Conservation (phyloP, 2,888 invertebrate genomes). For the Cataglyphis altisquamis region DNA sequence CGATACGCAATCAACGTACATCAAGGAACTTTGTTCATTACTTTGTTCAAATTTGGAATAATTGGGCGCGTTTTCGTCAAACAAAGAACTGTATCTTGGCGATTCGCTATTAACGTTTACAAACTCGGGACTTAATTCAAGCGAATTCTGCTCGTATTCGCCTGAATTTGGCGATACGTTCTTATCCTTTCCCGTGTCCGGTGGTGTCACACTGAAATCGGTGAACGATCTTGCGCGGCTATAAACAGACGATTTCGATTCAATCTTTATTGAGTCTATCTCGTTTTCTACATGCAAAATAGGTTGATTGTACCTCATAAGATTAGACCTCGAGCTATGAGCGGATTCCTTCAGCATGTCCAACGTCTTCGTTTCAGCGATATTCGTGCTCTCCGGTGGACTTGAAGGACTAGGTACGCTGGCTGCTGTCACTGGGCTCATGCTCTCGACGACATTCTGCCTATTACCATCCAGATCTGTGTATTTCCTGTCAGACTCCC, state of each 20-base stretch:
- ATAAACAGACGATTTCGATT: constrained; percentile 23
- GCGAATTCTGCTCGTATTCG: constrained; percentile 60
- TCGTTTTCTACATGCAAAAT: constrained; percentile 36
- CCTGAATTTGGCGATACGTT: constrained; percentile 9
- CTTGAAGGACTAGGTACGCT: constrained; percentile 85
- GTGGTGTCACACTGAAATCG: constrained; percentile 46
- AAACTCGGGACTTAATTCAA: constrained; percentile 59
- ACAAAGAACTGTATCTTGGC: constrained; percentile 50
- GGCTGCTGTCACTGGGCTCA: constrained; percentile 83
- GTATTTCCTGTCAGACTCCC: constrained; percentile 83
- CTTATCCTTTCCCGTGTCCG: constrained; percentile 38
- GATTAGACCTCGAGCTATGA: constrained; percentile 47
- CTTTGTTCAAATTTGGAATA: constrained; percentile 60
- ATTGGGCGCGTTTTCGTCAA: constrained; percentile 54
- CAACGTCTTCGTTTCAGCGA: constrained; percentile 82
- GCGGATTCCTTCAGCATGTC: constrained; percentile 83
- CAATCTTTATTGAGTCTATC: constrained; percentile 43
- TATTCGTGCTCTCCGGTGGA: constrained; percentile 82
- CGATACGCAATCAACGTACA: constrained; percentile 10
- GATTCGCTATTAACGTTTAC: constrained; percentile 37
- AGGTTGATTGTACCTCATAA: constrained; percentile 43
- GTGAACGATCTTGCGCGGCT: constrained; percentile 37
- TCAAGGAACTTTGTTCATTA: constrained; percentile 42
- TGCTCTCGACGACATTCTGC: constrained; percentile 77
- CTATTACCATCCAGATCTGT: constrained; percentile 78